These are phyloP conservation scores for Campaea margaritaria DNA, from an alignment of 2,888 invertebrate genomes.

Conservation along the genomic window DNA sequence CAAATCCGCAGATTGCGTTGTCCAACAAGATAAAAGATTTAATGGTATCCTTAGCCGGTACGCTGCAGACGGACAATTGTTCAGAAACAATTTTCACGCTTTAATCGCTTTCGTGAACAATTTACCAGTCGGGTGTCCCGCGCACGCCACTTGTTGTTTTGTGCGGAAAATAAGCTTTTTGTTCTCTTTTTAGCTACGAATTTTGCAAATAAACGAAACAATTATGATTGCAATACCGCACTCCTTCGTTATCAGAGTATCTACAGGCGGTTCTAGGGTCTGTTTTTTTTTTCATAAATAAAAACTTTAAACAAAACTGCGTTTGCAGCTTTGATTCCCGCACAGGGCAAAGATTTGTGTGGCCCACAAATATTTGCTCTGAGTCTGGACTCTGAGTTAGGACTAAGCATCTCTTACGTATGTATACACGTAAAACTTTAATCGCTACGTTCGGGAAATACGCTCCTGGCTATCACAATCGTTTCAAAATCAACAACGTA, in stretches of 20 bases:
- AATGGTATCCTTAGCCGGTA: conserved; percentile 55
- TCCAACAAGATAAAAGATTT: conserved; percentile 41
- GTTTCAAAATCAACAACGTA: conserved; percentile 32
- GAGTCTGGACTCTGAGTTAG: no score
- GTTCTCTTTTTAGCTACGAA: conserved; percentile 25
- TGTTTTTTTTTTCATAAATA: no score
- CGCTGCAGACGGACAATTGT: conserved; percentile 58
- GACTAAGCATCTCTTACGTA: no score
- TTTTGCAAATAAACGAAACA: conserved; percentile 16
- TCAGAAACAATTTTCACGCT: conserved; percentile 67
- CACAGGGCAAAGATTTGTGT: no score
- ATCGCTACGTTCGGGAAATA: no score
- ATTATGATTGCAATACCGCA: conserved; percentile 9
- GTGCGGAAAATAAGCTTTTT: conserved; percentile 49
- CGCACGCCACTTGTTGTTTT: conserved; percentile 61
- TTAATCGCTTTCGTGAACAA: conserved; percentile 66
- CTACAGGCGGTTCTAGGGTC: background rate
- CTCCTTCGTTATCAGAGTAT: background rate
- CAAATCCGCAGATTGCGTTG: conserved; percentile 28
- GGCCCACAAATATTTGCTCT: no score
- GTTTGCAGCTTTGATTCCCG: no score
- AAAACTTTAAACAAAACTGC: no score
- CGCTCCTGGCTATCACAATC: background rate
- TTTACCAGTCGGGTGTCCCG: conserved; percentile 61
- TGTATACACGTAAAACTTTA: no score